Conservation (phyloP, 2,888 invertebrate species). For the Autographa pulchrina region DNA sequence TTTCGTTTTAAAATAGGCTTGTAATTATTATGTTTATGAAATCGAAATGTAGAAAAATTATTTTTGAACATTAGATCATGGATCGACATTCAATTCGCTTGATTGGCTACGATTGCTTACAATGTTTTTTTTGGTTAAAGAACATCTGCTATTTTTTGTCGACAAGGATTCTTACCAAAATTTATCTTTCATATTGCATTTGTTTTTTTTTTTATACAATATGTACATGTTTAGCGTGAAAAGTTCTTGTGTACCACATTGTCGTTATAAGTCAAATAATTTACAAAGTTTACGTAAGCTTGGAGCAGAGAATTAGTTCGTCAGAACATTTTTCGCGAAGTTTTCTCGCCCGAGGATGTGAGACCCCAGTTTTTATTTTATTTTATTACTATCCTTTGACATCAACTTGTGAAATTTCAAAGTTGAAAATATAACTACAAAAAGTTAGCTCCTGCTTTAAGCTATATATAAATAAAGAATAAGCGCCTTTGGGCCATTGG, state of each 20-base stretch:
- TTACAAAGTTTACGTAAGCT: slow-evolving; percentile 15
- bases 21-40: background rate
- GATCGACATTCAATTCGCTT: no score
- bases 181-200: no score
- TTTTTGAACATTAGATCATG: background rate
- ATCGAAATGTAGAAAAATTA: background rate
- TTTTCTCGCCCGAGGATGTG: slow-evolving; percentile 24
- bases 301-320: slow-evolving; percentile 12
- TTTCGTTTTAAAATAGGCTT: background rate
- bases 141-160: background rate
- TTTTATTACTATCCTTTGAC: slow-evolving; percentile 52
- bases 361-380: slow-evolving; percentile 37
- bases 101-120: background rate
- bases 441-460: slow-evolving; percentile 34
- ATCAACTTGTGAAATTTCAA: slow-evolving; percentile 41
- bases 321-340: slow-evolving; percentile 32
- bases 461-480: slow-evolving; percentile 38
- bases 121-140: background rate
- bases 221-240: background rate
- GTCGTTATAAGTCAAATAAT: slow-evolving; percentile 13
- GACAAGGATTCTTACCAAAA: background rate
- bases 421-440: slow-evolving; percentile 42
- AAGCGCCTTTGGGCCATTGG: background rate
- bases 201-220: no score
- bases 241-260: background rate